These are phyloP conservation scores for Tauraco erythrolophus DNA, from an alignment of 2,113 vertebrate genomes.

Conservation along the genomic window DNA sequence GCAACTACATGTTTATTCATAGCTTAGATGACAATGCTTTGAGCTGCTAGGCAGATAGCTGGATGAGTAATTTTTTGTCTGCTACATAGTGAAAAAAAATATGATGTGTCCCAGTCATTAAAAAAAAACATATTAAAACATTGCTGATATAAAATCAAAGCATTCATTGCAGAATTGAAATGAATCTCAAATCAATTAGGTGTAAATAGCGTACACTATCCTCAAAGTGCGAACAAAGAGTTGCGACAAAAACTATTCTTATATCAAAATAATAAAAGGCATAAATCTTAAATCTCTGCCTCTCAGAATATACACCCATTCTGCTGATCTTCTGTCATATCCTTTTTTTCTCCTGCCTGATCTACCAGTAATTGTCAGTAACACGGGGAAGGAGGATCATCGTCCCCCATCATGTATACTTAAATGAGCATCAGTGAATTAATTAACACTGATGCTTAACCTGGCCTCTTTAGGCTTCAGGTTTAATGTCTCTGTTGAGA, in stretches of 20 bases:
- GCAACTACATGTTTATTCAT: not conserved
- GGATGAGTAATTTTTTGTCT: not conserved
- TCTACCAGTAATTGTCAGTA: not conserved
- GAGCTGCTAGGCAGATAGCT: not conserved
- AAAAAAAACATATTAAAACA: not conserved
- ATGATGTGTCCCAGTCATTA: not conserved
- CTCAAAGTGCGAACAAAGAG: not conserved
- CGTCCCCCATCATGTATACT: not conserved
- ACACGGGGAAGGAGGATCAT: not conserved
- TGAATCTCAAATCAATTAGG: not conserved
- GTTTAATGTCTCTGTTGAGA: not conserved
- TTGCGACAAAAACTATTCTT: not conserved
- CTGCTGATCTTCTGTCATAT: not conserved
- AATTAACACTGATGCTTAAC: not conserved
- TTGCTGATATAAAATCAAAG: not conserved
- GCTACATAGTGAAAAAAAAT: not conserved
- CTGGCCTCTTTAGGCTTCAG: not conserved
- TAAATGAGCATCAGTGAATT: not conserved
- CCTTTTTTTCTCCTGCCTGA: not conserved
- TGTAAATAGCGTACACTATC: not conserved
- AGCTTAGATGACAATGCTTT: not conserved
- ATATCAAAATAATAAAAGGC: not conserved
- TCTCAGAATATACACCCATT: not conserved
- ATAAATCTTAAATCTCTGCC: not conserved
- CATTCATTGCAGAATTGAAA: not conserved